phyloP scores from a whole-genome alignment of 2,797 vertebrate genomes.

The Somateria mollissima region DNA sequence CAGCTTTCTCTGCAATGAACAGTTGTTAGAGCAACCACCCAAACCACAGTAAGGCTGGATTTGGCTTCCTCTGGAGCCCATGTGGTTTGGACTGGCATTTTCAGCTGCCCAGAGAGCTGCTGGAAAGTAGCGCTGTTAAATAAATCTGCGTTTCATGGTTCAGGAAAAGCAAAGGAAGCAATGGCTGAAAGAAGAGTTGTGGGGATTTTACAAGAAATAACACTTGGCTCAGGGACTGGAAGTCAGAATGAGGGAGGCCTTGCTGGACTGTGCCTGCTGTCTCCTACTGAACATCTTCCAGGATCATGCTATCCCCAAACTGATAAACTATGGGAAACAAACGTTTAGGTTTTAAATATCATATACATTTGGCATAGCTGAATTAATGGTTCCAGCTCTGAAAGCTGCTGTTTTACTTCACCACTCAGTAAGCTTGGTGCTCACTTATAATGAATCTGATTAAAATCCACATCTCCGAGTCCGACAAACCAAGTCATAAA shows the following conservation, averaged over 20 bases:
- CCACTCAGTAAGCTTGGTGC: neutral
- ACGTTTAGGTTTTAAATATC: neutral
- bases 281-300: neutral
- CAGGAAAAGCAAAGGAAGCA: neutral
- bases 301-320: neutral
- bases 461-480: neutral
- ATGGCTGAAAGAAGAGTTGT: neutral
- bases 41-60: neutral
- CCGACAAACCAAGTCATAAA: neutral
- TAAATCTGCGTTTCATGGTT: neutral
- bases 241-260: neutral
- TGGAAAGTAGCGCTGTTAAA: neutral
- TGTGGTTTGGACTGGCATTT: neutral
- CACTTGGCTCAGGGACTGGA: neutral
- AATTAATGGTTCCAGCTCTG: neutral
- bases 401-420: neutral
- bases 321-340: neutral
- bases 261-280: neutral
- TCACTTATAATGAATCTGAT: neutral
- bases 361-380: neutral
- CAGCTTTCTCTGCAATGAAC: neutral
- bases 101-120: fast-evolving
- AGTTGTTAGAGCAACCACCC: neutral
- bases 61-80: neutral
- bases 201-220: neutral